Conservation (phyloP, 2,888 invertebrate species). For the Agrypnus murinus region DNA sequence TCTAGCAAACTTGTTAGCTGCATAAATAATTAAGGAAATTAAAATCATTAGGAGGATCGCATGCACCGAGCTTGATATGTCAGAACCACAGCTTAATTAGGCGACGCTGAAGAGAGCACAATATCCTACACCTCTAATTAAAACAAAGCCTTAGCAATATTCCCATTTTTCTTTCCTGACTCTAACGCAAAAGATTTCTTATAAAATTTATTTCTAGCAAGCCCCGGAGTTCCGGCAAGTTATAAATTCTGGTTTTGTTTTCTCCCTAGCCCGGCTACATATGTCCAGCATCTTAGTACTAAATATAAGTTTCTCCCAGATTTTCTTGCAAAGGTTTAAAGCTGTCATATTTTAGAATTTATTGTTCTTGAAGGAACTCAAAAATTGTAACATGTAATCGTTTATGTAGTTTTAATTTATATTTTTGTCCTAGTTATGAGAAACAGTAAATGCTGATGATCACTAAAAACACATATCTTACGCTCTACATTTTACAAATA, state of each 20-base stretch:
- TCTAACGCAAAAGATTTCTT: constrained; percentile 12
- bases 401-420: constrained; percentile 29
- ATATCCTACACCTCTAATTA: constrained; percentile 33
- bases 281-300: constrained; percentile 40
- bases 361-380: background rate
- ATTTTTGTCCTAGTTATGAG: constrained; percentile 5
- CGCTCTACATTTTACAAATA: constrained; percentile 19
- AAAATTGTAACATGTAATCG: constrained; percentile 3
- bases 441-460: background rate
- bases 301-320: constrained; percentile 38
- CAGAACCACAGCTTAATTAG: constrained; percentile 35
- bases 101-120: constrained; percentile 17
- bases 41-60: constrained; percentile 30
- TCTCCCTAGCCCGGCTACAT: constrained; percentile 33
- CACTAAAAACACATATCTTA: constrained; percentile 2
- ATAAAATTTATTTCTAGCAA: constrained; percentile 41
- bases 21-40: constrained; percentile 38
- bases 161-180: constrained; percentile 7
- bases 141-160: constrained; percentile 11
- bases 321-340: constrained; percentile 25
- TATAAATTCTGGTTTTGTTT: constrained; percentile 46
- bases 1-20: constrained; percentile 27
- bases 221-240: constrained; percentile 26
- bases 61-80: constrained; percentile 30
- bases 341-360: constrained; percentile 37